Conservation (phyloP, 2,888 invertebrate genomes). For the Standfussiana lucernea region DNA sequence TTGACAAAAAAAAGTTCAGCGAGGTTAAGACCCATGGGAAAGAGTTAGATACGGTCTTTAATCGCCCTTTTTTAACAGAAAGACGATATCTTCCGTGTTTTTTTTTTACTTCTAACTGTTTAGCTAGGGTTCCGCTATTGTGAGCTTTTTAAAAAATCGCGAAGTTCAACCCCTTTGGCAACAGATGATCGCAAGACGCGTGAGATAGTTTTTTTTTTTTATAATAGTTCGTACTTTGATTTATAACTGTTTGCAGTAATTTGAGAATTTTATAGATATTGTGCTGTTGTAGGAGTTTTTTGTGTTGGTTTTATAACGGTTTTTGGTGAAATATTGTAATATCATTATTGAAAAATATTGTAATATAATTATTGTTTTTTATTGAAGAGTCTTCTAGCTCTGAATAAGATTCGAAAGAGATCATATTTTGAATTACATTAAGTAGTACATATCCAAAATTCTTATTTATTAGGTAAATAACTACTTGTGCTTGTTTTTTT, state of each 20-base stretch:
- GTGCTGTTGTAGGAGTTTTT: conserved; percentile 80
- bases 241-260: conserved; percentile 90
- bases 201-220: conserved; percentile 86
- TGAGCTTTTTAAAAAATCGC: conserved; percentile 75
- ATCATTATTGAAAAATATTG: conserved; percentile 72
- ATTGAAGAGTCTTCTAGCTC: conserved; percentile 26
- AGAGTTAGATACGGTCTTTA: conserved; percentile 87
- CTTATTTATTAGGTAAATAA: neutral
- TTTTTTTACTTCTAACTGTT: conserved; percentile 84
- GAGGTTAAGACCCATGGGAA: conserved; percentile 91
- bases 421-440: fast-evolving
- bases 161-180: conserved; percentile 88
- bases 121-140: conserved; percentile 84
- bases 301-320: conserved; percentile 84
- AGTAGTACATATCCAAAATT: neutral
- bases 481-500: neutral
- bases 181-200: conserved; percentile 85
- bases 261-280: conserved; percentile 88
- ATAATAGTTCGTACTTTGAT: conserved; percentile 81
- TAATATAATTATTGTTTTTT: conserved; percentile 69
- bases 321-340: conserved; percentile 71
- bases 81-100: conserved; percentile 83
- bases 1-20: conserved; percentile 80
- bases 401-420: neutral
- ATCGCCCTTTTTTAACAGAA: conserved; percentile 80